Base-by-base conservation (phyloP, 2,797 vertebrate species). In the Parauchenoglanis punctatus region DNA sequence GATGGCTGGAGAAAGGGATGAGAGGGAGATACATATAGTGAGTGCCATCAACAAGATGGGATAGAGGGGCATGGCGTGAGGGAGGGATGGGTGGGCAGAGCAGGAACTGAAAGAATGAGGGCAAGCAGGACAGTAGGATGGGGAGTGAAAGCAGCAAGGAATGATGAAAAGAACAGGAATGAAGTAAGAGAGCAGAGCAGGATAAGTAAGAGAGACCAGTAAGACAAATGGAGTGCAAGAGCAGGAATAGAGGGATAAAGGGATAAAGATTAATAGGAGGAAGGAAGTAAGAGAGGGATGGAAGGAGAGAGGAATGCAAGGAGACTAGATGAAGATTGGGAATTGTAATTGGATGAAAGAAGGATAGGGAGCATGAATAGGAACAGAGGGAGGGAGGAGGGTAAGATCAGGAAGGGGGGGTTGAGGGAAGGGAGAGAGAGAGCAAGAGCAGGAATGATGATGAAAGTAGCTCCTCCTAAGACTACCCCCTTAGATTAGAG, bases 231-330 rank as follows among this genome's bases (percentile, higher is more conserved):
- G 81, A n/a, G 25, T 67, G 0, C 61, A 28, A 46, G 28, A 61
- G 31, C 54, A 81, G 35, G 61, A 81, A 81, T 40, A 59, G 54
- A 65, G 13, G 78, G 20, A 81, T 81, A 25, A 81, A 40, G 20
- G 31, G 58, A 15, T 81, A 61, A 56, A 56, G n/a, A 78, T 18
- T 35, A 56, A 78, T 78, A 58, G n/a, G 7, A 31, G 17, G 52
- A 78, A 20, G 76, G 35, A 81, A 25, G 58, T 2, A 40, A 81
- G 11, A 40, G 28, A 59, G 11, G 1, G 54, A 61, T 13, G 5
- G 28, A 44, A 44, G 23, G 56, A 44, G 18, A 81, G 18, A 13
- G 5, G 78, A 25, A 61, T 81, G 11, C 63, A 65, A 65, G 63
- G 63, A 65, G n/a, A 65, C 28, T 28, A 3, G 25, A 65, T 28